Evolutionary conservation across 35 echinoderm and acorn worm species (phyloP), one percentile per base, ranked within the genome.

Genomic region (Apostichopus japonicus): DNA sequence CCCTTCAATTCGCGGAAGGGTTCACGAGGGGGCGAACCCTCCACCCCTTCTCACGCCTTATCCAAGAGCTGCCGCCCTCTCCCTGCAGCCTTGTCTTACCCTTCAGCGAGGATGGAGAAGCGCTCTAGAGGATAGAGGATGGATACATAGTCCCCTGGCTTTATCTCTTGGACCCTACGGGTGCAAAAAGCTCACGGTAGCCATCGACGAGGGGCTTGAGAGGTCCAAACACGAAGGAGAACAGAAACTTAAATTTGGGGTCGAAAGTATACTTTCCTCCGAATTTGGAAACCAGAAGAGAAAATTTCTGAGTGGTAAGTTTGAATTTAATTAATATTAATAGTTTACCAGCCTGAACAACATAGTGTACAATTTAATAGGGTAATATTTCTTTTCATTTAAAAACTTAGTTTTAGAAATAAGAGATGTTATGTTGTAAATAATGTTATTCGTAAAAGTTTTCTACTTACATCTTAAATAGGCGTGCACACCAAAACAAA

Each of bases 201-300:
- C 53, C 14, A 16, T 84, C 54, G 81, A 84, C 5, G 81, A 84
- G 21, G 81, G 81, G 10, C 81, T 54, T 54, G 81, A 84, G 8
- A 56, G 81, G 51, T 24, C 54, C 54, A 84, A 84, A 16, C 53
- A 24, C 81, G 81, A 84, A 11, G 21, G 54, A 4, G 81, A 84
- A 58, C 54, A n/a, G 17, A 84, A 84, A 84, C 81, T 84, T 6
- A 84, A 84, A 57, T 84, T 84, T 84, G 81, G 81, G 3, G 81
- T 84, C 53, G 81, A 84, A 16, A 84, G 24, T 6, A 84, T 84
- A 57, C 81, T 84, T 57, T 84, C 81, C 54, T 84, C 81, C 15
- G 81, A 84, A 24, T 84, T 84, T 22, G 81, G 81, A 21, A n/a
- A 57, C 13, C n/a, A 58, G 55, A 84, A 57, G 57, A 55, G 56